phyloP scores from a whole-genome alignment of 2,113 vertebrate genomes.

The Calyptommatus sinebrachiatus region DNA sequence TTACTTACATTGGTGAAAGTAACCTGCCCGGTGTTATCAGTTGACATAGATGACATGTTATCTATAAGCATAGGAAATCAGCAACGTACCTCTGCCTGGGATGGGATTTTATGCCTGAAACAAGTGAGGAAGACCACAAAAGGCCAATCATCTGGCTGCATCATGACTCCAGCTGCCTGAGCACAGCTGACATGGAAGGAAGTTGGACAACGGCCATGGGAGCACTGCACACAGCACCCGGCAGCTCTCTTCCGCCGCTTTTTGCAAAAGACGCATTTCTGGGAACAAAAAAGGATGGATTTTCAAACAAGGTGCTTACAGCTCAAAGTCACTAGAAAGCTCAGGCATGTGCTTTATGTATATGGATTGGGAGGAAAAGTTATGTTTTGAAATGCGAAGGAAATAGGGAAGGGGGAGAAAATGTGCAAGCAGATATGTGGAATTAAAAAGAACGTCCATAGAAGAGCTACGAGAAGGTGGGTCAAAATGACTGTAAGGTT shows the following conservation, averaged over 20 bases:
- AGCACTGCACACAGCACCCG: constrained; percentile 95
- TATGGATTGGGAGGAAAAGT: no score
- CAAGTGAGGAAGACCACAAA: constrained; percentile 97
- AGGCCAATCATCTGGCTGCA: constrained; percentile 97
- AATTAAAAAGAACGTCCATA: no score
- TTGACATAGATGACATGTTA: not conserved
- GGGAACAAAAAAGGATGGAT: constrained; percentile 19
- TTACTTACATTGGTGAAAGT: not conserved
- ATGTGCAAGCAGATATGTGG: no score
- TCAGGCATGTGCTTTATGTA: no score
- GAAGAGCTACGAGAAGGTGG: no score
- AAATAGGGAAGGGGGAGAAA: no score
- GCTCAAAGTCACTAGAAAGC: not conserved
- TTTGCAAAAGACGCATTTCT: constrained; percentile 98
- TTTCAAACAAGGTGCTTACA: not conserved
- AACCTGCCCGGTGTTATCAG: not conserved
- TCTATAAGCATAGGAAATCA: not conserved
- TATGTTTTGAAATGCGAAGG: no score
- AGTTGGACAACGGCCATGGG: constrained; percentile 94
- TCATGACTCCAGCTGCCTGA: constrained; percentile 92
- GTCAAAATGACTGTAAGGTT: no score
- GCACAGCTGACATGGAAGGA: constrained; percentile 96
- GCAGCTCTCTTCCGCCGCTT: constrained; percentile 91
- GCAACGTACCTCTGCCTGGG: constrained; percentile 83
- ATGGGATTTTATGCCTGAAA: constrained; percentile 89